phyloP scores from a whole-genome alignment of 2,113 vertebrate genomes.

The Oxygymnocypris stewartii region DNA sequence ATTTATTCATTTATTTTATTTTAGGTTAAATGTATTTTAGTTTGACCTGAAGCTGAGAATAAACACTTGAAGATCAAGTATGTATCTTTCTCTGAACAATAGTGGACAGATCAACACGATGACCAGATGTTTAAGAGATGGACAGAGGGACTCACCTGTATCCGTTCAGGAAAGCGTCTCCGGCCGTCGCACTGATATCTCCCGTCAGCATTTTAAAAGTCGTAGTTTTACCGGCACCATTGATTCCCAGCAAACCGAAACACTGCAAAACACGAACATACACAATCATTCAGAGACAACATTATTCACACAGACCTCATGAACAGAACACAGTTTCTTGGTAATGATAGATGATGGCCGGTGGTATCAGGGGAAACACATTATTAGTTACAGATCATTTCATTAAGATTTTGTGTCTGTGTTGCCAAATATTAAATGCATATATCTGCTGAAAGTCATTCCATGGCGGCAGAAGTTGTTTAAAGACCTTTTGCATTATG shows the following conservation, averaged over 20 bases:
- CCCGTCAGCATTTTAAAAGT: conserved; percentile 99
- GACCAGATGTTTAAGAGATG: background rate
- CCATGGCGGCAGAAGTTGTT: background rate
- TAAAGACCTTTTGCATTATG: background rate
- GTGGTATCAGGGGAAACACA: background rate
- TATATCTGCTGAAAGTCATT: background rate
- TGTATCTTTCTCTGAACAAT: background rate
- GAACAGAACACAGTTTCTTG: background rate
- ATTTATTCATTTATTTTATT: no score
- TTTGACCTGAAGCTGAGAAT: background rate
- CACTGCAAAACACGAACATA: conserved; percentile 75
- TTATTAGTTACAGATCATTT: background rate
- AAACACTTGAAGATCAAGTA: background rate
- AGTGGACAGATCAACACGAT: background rate
- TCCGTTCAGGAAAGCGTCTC: conserved; percentile 93
- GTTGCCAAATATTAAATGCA: background rate
- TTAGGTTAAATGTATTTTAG: no score
- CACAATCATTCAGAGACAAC: conserved; percentile 3
- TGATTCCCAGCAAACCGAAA: conserved; percentile 97
- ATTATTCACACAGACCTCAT: background rate
- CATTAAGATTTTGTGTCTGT: background rate
- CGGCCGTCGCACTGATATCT: conserved; percentile 89
- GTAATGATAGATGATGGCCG: background rate
- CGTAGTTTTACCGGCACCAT: conserved; percentile 96
- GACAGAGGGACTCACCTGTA: conserved; percentile 78